These are phyloP conservation scores for Holacanthella duospinosa DNA, from an alignment of 2,888 invertebrate genomes.

Conservation along the genomic window DNA sequence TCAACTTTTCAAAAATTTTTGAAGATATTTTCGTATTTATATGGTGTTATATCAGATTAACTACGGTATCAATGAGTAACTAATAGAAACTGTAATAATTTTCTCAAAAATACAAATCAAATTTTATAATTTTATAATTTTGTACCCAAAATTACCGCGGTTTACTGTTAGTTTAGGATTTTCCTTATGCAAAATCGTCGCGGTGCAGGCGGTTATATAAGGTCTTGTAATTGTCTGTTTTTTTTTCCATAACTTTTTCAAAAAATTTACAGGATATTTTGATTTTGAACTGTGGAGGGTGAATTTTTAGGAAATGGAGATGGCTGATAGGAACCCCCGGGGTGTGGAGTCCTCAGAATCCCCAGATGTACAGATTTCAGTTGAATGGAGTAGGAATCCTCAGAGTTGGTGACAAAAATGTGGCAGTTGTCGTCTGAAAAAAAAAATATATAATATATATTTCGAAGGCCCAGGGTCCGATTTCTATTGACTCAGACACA, in stretches of 20 bases:
- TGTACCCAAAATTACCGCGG: too few species aligned
- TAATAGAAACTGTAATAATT: too few species aligned
- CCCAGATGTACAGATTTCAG: background rate
- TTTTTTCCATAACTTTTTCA: background rate
- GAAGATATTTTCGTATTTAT: too few species aligned
- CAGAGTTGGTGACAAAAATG: constrained; percentile 2
- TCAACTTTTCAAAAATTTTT: too few species aligned
- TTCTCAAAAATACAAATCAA: too few species aligned
- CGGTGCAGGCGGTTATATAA: too few species aligned
- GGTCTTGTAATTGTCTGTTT: background rate
- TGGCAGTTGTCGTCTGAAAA: constrained; percentile 1
- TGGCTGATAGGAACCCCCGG: background rate
- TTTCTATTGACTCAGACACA: constrained; percentile 6
- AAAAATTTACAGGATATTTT: background rate
- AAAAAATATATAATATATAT: background rate
- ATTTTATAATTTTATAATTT: too few species aligned
- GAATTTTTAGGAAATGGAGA: background rate
- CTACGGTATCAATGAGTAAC: too few species aligned
- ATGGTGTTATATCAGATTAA: too few species aligned
- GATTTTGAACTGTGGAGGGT: too few species aligned
- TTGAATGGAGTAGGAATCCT: background rate
- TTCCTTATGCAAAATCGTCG: too few species aligned
- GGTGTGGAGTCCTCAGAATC: background rate
- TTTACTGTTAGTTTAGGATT: too few species aligned
- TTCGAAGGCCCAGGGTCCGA: constrained; percentile 4